Evolutionary conservation across 1,140 invertebrate species (phyloP), one percentile per base, ranked within the genome.

Genomic region (Drosophila santomea): DNA sequence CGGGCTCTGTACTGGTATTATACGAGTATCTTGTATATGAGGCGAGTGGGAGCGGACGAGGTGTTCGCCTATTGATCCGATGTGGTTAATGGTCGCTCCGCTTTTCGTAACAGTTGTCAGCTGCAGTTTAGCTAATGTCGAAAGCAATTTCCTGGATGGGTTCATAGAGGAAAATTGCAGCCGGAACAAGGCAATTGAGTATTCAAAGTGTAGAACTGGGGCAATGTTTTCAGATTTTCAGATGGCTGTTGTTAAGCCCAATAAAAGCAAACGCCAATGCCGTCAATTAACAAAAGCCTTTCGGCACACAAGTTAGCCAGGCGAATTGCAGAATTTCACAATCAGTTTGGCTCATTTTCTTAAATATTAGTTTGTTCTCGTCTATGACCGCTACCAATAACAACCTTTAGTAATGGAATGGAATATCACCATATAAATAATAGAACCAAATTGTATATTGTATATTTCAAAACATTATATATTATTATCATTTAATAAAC

Each of bases 101-200:
- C 28, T 51, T 79, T 81, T 88, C 50, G 63, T 66, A 78, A 88
- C 80, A 88, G 80, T 88, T 88, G 84, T 84, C 72, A 48, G 41
- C 28, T 63, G 64, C 73, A 83, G 67, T 88, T 88, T 72, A 72
- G 50, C 43, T 80, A 83, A 89, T 89, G 68, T 52, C 61, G 25
- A 11, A 11, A 61, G 35, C 58, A 59, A 80, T 83, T 89, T 73
- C 14, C 48, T 41, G 6, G 20, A 68, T 48, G 39, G 50, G 35
- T n/a, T 48, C 38, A 48, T 25, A 48, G 17, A 25, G 25, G 52
- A 20, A 58, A 69, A 50, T 28, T 58, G 51, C 36, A 23, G 5
- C 20, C 51, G 45, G 52, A 17, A 54, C 64, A 54, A 45, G 61
- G 10, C 45, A 36, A 51, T 68, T 44, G 38, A 51, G 36, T 60